Percentiles rank a stretch among this genome's conserved stretches.
phyloP scores from a whole-genome alignment of 1,140 invertebrate genomes.

The Probaryconus sp. region DNA sequence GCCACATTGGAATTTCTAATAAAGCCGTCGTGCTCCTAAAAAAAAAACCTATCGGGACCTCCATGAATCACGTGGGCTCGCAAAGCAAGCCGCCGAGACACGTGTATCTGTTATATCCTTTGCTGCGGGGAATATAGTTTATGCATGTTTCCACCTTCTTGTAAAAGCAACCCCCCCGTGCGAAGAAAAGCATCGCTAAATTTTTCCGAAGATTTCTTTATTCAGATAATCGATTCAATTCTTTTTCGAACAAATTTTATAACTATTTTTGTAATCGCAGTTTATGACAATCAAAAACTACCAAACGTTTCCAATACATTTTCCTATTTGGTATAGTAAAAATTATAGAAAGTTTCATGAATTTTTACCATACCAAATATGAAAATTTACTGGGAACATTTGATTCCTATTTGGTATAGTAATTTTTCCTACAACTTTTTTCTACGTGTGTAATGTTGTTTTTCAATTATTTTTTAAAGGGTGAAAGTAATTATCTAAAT shows the following conservation, averaged over 20 bases:
- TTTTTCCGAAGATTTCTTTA: slow-evolving; percentile 1
- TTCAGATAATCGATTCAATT: background rate
- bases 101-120: slow-evolving; percentile 71
- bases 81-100: slow-evolving; percentile 72
- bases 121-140: slow-evolving; percentile 52
- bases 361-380: no score
- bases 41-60: slow-evolving; percentile 71
- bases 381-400: no score
- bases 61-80: slow-evolving; percentile 75
- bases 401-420: no score
- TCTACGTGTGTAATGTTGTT: no score
- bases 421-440: no score
- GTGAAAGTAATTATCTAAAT: no score
- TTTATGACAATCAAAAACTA: no score
- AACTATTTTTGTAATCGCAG: background rate
- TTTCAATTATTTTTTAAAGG: no score
- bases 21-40: slow-evolving; percentile 74
- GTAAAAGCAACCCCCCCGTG: slow-evolving; percentile 26
- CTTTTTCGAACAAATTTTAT: background rate
- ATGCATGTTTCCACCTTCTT: slow-evolving; percentile 46
- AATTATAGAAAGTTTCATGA: no score
- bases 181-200: slow-evolving; percentile 9
- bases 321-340: no score
- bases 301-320: no score
- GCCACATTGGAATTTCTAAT: slow-evolving; percentile 77